Conservation (phyloP, 2,113 vertebrate genomes). For the Pteropus alecto region DNA sequence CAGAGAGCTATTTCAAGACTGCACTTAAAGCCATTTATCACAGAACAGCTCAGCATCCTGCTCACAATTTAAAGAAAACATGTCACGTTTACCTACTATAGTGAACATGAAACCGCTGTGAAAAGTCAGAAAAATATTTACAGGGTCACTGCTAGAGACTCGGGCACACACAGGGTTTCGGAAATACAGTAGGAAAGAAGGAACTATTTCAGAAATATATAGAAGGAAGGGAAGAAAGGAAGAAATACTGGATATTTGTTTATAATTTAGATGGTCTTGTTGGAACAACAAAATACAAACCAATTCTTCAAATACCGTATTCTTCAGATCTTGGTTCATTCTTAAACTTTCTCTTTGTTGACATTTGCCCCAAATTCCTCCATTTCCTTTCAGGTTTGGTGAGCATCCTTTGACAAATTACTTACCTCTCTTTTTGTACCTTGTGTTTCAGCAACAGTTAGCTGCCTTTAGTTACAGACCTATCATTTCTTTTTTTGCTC, state of each 20-base stretch:
- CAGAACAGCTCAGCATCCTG: neutral
- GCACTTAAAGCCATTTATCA: neutral
- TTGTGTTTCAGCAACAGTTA: too few relatives aligned
- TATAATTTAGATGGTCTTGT: neutral
- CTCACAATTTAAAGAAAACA: neutral
- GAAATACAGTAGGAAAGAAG: neutral
- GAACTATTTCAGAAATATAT: neutral
- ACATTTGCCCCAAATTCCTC: too few relatives aligned
- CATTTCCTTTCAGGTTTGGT: neutral
- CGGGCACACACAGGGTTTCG: neutral
- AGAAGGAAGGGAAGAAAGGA: too few relatives aligned
- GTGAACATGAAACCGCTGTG: neutral
- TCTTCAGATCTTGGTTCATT: neutral
- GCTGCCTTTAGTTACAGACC: too few relatives aligned
- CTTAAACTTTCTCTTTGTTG: neutral
- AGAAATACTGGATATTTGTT: neutral
- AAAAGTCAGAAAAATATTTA: neutral
- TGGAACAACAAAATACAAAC: neutral
- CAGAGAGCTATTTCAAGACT: neutral
- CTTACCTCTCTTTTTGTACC: neutral
- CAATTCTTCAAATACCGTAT: neutral
- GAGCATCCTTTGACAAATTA: neutral
- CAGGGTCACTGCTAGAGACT: neutral
- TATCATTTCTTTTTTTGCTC: too few relatives aligned
- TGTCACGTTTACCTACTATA: neutral